Evolutionary conservation across 64 coral and sea anemone species (phyloP), one percentile per base, ranked within the genome.

Genomic region (Pocillopora verrucosa): DNA sequence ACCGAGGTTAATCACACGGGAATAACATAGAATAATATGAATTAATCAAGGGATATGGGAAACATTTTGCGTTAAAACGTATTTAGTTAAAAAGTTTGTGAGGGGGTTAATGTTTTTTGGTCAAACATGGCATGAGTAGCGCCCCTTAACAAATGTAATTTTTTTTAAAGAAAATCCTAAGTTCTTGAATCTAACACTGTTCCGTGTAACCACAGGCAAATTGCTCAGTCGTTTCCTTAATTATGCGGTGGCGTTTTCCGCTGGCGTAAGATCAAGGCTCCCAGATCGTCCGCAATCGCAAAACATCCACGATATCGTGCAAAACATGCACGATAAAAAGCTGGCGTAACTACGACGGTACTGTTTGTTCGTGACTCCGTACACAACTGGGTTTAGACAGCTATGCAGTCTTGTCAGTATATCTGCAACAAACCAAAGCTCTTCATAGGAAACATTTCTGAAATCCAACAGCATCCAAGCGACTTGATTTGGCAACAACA

Each of bases 301-400:
- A 6, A 68, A 22, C 65, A 9, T 19, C 1, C 9, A 9, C 65
- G 60, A 30, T 30, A 30, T 30, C 30, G 30, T 30, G 58, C 78
- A 61, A 56, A 80, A 60, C 11, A 80, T 80, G 56, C 56, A 25
- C 78, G 56, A 80, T 36, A 84, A 68, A 19, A 69, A 69, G 16
- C 13, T 36, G 36, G 68, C 76, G 65, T 93, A 96, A 11, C 86
- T 75, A 38, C 30, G 86, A 26, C 94, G 88, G 82, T 82, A 96
- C 10, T 75, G 82, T 15, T 92, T 84, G 16, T 92, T 96, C 68
- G 90, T 76, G 20, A 92, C 73, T 59, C 91, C 94, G 64, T 96
- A 96, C 11, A 93, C 87, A 26, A 96, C 30, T 14, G 94, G 94
- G 60, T 96, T 96, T n/a, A 96, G 65, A 57, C 94, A 96, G 51